Evolutionary conservation across 2,797 vertebrate species (phyloP).

Genomic region (Gallinago stenura): DNA sequence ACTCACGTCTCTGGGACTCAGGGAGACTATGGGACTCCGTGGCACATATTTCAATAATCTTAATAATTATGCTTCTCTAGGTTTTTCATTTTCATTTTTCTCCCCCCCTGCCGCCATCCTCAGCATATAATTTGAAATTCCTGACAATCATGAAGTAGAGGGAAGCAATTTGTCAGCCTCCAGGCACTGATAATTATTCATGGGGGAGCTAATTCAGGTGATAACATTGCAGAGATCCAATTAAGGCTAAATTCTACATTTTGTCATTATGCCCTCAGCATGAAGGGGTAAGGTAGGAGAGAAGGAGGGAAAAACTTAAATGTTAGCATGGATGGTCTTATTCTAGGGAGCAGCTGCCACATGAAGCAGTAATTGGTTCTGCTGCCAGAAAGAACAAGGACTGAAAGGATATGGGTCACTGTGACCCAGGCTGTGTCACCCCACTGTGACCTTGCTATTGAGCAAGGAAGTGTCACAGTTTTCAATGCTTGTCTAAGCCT

Average conservation of each 20-base stretch:
- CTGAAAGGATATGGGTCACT: neutral
- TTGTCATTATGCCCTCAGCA: constrained; percentile 35
- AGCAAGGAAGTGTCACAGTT: neutral
- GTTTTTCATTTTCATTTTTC: neutral
- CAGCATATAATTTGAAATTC: constrained; percentile 32
- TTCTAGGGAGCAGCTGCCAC: neutral
- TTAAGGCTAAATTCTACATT: constrained; percentile 66
- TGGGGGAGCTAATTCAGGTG: constrained; percentile 63
- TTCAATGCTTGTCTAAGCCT: neutral
- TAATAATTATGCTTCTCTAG: constrained; percentile 6
- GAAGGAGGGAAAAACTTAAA: neutral
- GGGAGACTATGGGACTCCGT: neutral
- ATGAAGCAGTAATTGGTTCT: neutral
- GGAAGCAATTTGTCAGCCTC: constrained; percentile 63
- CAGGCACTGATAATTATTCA: constrained; percentile 63
- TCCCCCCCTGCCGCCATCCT: neutral
- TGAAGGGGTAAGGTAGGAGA: neutral
- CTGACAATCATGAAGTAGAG: constrained; percentile 35
- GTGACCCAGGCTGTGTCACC: neutral
- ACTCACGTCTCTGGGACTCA: neutral
- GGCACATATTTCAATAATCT: constrained; percentile 13
- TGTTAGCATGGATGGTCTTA: neutral
- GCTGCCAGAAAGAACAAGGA: neutral
- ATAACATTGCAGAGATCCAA: constrained; percentile 68
- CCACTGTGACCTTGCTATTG: neutral